phyloP scores from a whole-genome alignment of 2,113 vertebrate genomes.

The Callithrix jacchus region DNA sequence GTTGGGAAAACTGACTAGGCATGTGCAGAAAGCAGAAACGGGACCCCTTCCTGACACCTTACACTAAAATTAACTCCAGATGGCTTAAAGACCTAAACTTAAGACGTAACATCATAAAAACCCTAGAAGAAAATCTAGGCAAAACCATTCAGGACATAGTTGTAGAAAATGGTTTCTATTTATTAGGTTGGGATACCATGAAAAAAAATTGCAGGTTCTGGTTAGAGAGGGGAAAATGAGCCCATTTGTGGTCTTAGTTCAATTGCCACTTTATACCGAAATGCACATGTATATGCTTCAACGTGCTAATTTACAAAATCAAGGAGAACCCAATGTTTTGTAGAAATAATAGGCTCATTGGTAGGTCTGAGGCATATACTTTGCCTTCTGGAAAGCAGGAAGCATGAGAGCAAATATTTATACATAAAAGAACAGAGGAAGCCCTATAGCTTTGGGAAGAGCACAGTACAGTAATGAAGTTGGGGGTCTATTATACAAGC shows the following conservation, averaged over 20 bases:
- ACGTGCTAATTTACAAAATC: accelerated
- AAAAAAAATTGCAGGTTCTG: neutral
- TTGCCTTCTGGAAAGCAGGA: neutral
- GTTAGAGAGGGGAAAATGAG: neutral
- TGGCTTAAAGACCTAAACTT: too few relatives aligned
- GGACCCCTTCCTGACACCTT: too few relatives aligned
- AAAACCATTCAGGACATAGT: too few relatives aligned
- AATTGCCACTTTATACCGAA: neutral
- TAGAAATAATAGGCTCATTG: neutral
- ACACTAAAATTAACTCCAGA: too few relatives aligned
- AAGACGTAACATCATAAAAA: too few relatives aligned
- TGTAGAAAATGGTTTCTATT: neutral
- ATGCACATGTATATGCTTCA: too few relatives aligned
- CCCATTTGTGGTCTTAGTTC: neutral
- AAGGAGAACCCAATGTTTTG: accelerated
- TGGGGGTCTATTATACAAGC: neutral
- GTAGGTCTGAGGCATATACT: neutral
- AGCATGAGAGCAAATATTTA: neutral
- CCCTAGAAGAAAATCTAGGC: too few relatives aligned
- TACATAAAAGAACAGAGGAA: neutral
- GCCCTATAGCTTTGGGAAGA: neutral
- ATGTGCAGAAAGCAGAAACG: too few relatives aligned
- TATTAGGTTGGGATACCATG: neutral
- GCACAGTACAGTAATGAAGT: too few relatives aligned
- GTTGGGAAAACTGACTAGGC: too few relatives aligned